Evolutionary conservation across 2,888 invertebrate genomes (phyloP), one percentile per base, ranked within the genome.

Genomic region (Imbricaverruca yamaguchii): DNA sequence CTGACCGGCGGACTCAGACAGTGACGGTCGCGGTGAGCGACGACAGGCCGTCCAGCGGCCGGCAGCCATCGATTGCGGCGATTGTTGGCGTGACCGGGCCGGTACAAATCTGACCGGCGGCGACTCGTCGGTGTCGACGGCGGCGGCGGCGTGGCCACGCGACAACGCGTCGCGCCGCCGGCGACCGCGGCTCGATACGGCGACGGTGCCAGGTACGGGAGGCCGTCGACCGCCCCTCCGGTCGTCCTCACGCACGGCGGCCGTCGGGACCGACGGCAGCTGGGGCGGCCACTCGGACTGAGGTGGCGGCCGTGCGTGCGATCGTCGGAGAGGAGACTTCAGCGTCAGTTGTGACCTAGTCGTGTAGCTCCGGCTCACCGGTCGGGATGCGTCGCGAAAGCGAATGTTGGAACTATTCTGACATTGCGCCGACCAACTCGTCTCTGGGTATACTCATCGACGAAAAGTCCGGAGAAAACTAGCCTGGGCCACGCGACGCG

Each of bases 31-130:
- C 39, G 39, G 1, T 39, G 39, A 39, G 39, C 39, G 39, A 69
- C 39, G 8, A 39, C 39, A 0, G 25, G 67, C 23, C 67, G 12
- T 23, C 23, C 8, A 21, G 11, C 23, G 23, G 23, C 69, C 7
- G 69, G 39, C 25, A 0, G 23, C 13, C 74, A 74, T 74, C 74
- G 74, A 74, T 74, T 74, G 11, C 21, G 74, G 15, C 74, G 53
- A 55, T 55, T 74, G 74, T 74, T 74, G 21, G 74, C 74, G 74
- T 74, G 74, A 74, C 74, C 53, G 53, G 13, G 10, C 10, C 74
- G 18, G 21, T 74, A 65, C 59, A 77, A 69, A 63, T 63, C 39
- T 39, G 65, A 21, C 57, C 53, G 57, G 39, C n/a, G 55, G 11
- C n/a, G 21, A 9, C 13, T n/a, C 65, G 10, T 8, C 61, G 23